A percentile compares a stretch with the other conserved stretches of the same genome.
These are phyloP conservation scores for Drosophila nr. medialis DNA, from an alignment of 2,888 invertebrate genomes.

Conservation along the genomic window DNA sequence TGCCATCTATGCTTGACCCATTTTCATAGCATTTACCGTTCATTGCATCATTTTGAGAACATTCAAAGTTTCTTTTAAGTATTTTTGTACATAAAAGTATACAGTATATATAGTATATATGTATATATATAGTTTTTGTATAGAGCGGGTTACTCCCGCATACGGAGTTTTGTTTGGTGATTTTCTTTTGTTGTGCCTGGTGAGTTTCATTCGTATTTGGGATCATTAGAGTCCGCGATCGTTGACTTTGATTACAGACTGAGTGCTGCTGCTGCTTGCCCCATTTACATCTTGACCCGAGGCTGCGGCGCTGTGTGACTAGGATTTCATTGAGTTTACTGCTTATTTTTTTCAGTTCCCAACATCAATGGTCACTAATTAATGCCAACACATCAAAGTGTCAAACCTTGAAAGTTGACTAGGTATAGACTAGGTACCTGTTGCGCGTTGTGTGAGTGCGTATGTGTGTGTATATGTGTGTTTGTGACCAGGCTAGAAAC, in stretches of 20 bases:
- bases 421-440: slow-evolving; percentile 36
- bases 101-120: background rate
- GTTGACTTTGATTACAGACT: slow-evolving; percentile 55
- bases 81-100: slow-evolving; percentile 5
- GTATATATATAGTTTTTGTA: background rate
- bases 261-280: slow-evolving; percentile 5
- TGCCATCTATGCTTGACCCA: slow-evolving; percentile 63
- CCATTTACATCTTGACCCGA: slow-evolving; percentile 53
- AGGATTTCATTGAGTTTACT: slow-evolving; percentile 59
- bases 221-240: slow-evolving; percentile 51
- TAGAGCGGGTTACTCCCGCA: slow-evolving; percentile 47
- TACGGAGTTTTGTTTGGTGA: slow-evolving; percentile 16
- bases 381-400: slow-evolving; percentile 59
- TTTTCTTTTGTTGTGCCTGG: slow-evolving; percentile 38
- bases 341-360: background rate
- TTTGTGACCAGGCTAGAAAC: slow-evolving; percentile 8
- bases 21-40: slow-evolving; percentile 66
- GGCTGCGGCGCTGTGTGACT: slow-evolving; percentile 30
- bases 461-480: background rate
- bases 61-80: slow-evolving; percentile 18
- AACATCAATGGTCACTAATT: slow-evolving; percentile 64
- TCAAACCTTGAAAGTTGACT: slow-evolving; percentile 55
- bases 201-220: slow-evolving; percentile 13
- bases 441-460: background rate
- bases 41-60: slow-evolving; percentile 62